These are phyloP conservation scores for Cyaniris semiargus DNA, from an alignment of 2,888 invertebrate species.

Conservation along the genomic window DNA sequence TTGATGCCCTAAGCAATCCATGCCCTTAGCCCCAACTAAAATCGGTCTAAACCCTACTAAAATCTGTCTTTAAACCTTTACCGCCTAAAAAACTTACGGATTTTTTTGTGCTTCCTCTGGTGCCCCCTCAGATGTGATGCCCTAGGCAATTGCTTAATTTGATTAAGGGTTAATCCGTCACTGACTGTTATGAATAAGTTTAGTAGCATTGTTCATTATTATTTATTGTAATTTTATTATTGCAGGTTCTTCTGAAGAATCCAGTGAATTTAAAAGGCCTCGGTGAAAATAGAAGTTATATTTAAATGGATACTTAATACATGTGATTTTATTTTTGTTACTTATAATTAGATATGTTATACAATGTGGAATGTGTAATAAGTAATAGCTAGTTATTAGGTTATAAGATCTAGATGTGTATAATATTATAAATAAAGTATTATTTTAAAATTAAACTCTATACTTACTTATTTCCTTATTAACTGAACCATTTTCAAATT, in stretches of 20 bases:
- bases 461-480: not conserved
- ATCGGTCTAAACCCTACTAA: too few species aligned
- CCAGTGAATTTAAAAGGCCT: conserved; percentile 71
- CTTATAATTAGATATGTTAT: conserved; percentile 50
- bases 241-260: conserved; percentile 74
- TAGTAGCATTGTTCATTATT: not conserved
- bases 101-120: too few species aligned
- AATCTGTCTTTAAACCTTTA: too few species aligned
- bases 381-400: conserved; percentile 75
- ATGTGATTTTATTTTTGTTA: conserved; percentile 70
- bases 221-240: conserved; percentile 33
- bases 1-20: too few species aligned
- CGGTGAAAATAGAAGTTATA: conserved; percentile 53
- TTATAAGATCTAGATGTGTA: conserved; percentile 51
- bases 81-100: too few species aligned
- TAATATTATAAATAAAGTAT: conserved; percentile 43
- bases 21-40: too few species aligned
- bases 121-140: too few species aligned
- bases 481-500: not conserved
- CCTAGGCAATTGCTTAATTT: too few species aligned
- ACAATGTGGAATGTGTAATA: conserved; percentile 44
- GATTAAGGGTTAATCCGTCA: too few species aligned
- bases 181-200: not conserved
- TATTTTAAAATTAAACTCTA: conserved; percentile 27
- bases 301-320: conserved; percentile 57